Evolutionary conservation across 2,888 invertebrate genomes (phyloP).

Genomic region (Drosophila putrida): DNA sequence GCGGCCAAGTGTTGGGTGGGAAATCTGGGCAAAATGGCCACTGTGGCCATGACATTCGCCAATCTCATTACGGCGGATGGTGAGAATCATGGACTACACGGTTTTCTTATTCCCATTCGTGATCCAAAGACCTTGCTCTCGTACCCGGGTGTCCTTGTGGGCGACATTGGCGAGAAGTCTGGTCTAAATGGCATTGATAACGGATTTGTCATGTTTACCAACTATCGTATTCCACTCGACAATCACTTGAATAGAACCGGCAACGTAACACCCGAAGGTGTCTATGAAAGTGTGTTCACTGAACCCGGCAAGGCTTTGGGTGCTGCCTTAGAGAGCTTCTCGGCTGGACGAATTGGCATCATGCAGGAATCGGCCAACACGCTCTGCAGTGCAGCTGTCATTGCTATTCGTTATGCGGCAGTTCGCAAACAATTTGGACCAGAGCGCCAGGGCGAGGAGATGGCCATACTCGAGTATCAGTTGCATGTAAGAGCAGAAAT

Average conservation of each 20-base stretch:
- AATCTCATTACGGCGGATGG: slow-evolving; percentile 93
- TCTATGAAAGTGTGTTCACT: slow-evolving; percentile 95
- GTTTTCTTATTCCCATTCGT: slow-evolving; percentile 94
- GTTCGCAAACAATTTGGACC: slow-evolving; percentile 92
- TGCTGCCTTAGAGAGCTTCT: slow-evolving; percentile 94
- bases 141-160: slow-evolving; percentile 94
- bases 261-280: slow-evolving; percentile 94
- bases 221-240: slow-evolving; percentile 94
- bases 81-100: slow-evolving; percentile 93
- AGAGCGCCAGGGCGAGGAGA: slow-evolving; percentile 87
- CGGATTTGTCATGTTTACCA: slow-evolving; percentile 95
- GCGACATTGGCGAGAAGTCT: slow-evolving; percentile 97
- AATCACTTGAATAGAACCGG: slow-evolving; percentile 95
- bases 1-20: slow-evolving; percentile 99
- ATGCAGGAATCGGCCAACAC: slow-evolving; percentile 86
- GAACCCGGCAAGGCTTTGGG: slow-evolving; percentile 94
- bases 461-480: slow-evolving; percentile 93
- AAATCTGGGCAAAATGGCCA: slow-evolving; percentile 95
- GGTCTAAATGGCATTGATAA: slow-evolving; percentile 97
- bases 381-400: slow-evolving; percentile 88
- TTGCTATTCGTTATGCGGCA: slow-evolving; percentile 92
- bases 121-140: slow-evolving; percentile 91
- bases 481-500: slow-evolving; percentile 87
- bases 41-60: slow-evolving; percentile 94
- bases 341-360: slow-evolving; percentile 93